Evolutionary conservation across 2,888 invertebrate species (phyloP).

Genomic region (Galerucella pusilla): DNA sequence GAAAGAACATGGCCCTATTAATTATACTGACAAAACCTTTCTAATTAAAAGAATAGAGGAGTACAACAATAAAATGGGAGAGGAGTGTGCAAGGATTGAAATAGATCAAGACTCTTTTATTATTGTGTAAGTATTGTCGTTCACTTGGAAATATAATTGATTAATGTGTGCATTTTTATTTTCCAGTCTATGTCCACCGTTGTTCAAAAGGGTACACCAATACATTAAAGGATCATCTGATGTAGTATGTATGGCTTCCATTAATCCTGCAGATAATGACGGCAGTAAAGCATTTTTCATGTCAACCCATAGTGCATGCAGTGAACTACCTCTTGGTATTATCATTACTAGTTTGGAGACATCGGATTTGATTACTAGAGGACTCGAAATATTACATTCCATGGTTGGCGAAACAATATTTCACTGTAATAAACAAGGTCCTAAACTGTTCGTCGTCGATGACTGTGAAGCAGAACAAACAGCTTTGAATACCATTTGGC

Average conservation of each 20-base stretch:
- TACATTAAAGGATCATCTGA: conserved; percentile 24
- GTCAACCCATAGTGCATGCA: conserved; percentile 25
- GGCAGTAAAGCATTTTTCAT: conserved; percentile 30
- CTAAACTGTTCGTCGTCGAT: conserved; percentile 24
- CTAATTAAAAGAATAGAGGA: conserved; percentile 9
- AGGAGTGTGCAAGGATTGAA: conserved; percentile 16
- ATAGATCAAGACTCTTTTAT: conserved; percentile 5
- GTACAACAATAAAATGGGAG: conserved; percentile 15
- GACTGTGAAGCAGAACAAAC: conserved; percentile 29
- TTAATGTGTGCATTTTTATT: not conserved
- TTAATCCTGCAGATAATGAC: conserved; percentile 26
- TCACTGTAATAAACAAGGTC: conserved; percentile 19
- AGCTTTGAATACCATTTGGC: conserved; percentile 23
- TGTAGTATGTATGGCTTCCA: conserved; percentile 22
- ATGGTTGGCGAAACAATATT: conserved; percentile 20
- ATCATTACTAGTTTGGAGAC: conserved; percentile 25
- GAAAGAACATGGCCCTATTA: conserved; percentile 18
- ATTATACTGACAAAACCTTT: conserved; percentile 17
- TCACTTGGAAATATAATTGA: not conserved
- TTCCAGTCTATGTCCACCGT: conserved; percentile 26
- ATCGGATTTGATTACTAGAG: conserved; percentile 12
- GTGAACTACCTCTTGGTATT: conserved; percentile 26
- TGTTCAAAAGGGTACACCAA: conserved; percentile 27
- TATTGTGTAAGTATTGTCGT: conserved; percentile 28
- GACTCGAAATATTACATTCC: conserved; percentile 13